phyloP scores from a whole-genome alignment of 2,113 vertebrate species.

The Strix aluco region DNA sequence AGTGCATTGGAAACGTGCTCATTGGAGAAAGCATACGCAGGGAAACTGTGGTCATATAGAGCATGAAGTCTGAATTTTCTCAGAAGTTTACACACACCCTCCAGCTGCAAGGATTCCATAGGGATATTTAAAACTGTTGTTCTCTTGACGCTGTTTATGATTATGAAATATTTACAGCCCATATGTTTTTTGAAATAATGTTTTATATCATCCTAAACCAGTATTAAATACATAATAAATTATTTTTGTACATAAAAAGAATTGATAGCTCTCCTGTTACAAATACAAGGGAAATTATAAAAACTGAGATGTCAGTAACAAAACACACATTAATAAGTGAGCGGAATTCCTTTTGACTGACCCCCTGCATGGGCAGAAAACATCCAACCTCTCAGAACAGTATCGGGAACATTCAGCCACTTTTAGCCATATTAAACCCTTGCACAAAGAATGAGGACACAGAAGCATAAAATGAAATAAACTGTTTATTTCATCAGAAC shows the following conservation, averaged over 20 bases:
- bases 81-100: background rate
- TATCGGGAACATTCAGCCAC: background rate
- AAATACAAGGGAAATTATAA: background rate
- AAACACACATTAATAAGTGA: background rate
- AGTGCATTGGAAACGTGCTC: rapidly evolving
- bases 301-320: background rate
- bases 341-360: background rate
- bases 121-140: background rate
- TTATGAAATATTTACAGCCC: background rate
- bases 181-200: background rate
- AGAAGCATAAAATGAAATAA: background rate
- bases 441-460: background rate
- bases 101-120: background rate
- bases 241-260: background rate
- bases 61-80: background rate
- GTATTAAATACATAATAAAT: background rate
- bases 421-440: background rate
- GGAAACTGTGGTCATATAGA: background rate
- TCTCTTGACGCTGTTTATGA: background rate
- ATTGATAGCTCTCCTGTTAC: background rate
- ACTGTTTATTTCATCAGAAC: background rate
- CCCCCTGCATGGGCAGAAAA: background rate
- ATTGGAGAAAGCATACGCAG: background rate
- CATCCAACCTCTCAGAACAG: background rate
- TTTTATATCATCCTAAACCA: background rate